Percentiles rank a stretch among this genome's conserved stretches.
Evolutionary conservation across 2,797 vertebrate genomes (phyloP).

Genomic region (Xenentodon cancila): DNA sequence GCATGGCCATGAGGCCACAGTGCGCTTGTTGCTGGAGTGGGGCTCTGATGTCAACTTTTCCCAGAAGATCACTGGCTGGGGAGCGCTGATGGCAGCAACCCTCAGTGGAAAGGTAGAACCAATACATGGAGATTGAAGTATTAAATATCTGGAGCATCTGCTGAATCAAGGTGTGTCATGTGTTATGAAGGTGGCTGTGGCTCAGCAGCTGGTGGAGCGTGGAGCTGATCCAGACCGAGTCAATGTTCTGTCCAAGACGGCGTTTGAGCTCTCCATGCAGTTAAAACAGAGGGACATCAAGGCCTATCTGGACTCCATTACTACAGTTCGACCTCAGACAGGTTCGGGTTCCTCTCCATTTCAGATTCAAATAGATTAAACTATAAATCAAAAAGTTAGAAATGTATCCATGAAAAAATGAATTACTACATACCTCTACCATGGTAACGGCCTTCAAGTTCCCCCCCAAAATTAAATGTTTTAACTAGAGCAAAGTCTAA

Average conservation of each 20-base stretch:
- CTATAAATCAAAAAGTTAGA: too few relatives aligned
- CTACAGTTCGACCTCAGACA: constrained; percentile 78
- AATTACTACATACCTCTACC: too few relatives aligned
- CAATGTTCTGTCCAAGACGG: constrained; percentile 91
- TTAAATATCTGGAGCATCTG: neutral
- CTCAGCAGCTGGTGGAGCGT: constrained; percentile 91
- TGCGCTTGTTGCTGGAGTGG: constrained; percentile 91
- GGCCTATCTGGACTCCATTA: constrained; percentile 91
- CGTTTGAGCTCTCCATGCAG: constrained; percentile 92
- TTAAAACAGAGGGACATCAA: constrained; percentile 91
- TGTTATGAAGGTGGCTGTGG: constrained; percentile 80
- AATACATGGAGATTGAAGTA: neutral
- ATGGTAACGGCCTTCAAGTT: too few relatives aligned
- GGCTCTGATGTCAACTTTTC: constrained; percentile 89
- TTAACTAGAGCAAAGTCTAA: too few relatives aligned
- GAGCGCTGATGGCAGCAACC: constrained; percentile 91
- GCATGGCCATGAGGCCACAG: constrained; percentile 88
- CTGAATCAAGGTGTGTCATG: constrained; percentile 3
- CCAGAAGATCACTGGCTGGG: constrained; percentile 90
- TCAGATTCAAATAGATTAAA: neutral
- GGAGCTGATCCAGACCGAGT: constrained; percentile 93
- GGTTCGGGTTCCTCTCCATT: neutral
- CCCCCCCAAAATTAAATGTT: too few relatives aligned
- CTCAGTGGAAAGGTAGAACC: constrained; percentile 84
- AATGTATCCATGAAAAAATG: too few relatives aligned